Evolutionary conservation across 2,113 vertebrate genomes (phyloP).

Genomic region (Sinocyclocheilus rhinocerous): DNA sequence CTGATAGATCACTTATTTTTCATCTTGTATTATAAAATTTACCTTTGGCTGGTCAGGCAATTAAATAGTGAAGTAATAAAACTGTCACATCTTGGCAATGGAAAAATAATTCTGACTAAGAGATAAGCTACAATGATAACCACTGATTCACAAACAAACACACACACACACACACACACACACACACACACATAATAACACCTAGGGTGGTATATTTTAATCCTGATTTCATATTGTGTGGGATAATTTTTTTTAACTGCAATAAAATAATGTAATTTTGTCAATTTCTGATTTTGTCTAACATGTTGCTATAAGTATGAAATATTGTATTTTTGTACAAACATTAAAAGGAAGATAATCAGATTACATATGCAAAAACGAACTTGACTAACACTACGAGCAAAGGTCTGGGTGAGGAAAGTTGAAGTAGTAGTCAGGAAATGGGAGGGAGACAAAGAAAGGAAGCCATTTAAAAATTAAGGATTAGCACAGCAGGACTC

Average conservation of each 20-base stretch:
- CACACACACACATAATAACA: neutral
- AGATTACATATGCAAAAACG: neutral
- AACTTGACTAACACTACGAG: neutral
- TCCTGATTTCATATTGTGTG: no score
- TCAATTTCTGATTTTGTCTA: neutral
- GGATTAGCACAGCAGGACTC: neutral
- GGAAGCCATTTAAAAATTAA: conserved; percentile 3
- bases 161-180: neutral
- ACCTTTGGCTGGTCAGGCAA: neutral
- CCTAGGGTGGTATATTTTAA: neutral
- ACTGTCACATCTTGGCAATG: neutral
- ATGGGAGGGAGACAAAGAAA: conserved; percentile 12
- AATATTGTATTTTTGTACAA: neutral
- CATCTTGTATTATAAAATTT: neutral
- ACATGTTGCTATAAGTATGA: neutral
- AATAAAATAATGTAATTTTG: neutral
- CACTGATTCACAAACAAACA: neutral
- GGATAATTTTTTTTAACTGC: neutral
- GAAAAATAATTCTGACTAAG: neutral
- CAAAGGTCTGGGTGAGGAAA: neutral
- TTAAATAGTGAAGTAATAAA: neutral
- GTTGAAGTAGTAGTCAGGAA: conserved; percentile 13
- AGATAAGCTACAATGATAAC: neutral
- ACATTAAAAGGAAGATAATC: neutral
- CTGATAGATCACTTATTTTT: neutral